Conservation (phyloP, 2,113 vertebrate species). For the Halichoeres trimaculatus region DNA sequence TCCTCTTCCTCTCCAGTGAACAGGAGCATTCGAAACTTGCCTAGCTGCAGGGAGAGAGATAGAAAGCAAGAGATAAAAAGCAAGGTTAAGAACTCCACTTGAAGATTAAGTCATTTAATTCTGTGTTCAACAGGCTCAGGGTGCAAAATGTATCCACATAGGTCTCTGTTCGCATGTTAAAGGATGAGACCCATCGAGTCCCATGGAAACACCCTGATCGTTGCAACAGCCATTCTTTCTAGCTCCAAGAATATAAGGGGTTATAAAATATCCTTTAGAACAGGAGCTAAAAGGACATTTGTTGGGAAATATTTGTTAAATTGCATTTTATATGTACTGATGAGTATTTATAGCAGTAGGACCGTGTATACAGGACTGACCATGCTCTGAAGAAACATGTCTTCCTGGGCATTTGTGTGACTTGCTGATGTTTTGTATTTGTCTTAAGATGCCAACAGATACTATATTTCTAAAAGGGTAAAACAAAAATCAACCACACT, state of each 20-base stretch:
- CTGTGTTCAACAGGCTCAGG: not conserved
- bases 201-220: no score
- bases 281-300: no score
- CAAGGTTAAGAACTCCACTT: no score
- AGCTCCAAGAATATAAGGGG: no score
- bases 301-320: no score
- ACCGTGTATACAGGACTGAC: not conserved
- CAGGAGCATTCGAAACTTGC: conserved; percentile 91
- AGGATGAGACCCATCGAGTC: not conserved
- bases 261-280: not conserved
- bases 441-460: not conserved
- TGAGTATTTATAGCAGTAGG: not conserved
- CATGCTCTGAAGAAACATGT: not conserved
- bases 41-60: conserved; percentile 83
- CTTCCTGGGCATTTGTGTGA: not conserved
- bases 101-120: not conserved
- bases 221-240: no score
- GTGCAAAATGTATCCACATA: not conserved
- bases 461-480: not conserved
- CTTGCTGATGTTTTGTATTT: not conserved
- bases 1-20: conserved; percentile 89
- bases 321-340: no score
- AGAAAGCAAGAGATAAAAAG: not conserved
- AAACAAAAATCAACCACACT: not conserved
- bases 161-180: not conserved